Evolutionary conservation across 1,140 invertebrate species (phyloP).

Genomic region (Eumeta japonica): DNA sequence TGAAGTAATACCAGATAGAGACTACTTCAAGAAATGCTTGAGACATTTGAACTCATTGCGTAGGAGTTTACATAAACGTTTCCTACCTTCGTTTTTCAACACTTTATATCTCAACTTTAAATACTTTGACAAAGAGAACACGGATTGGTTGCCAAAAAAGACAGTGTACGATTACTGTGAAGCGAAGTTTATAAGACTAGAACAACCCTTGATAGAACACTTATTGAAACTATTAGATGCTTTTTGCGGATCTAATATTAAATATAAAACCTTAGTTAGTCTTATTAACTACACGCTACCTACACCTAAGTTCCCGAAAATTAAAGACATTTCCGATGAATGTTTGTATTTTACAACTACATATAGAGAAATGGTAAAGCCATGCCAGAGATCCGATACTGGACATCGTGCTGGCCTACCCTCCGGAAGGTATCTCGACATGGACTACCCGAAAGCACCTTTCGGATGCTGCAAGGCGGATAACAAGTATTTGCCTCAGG

Average conservation of each 20-base stretch:
- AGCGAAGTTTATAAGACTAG: conserved; percentile 35
- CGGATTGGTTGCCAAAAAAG: conserved; percentile 32
- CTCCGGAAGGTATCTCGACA: conserved; percentile 43
- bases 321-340: conserved; percentile 26
- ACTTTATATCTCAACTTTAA: conserved; percentile 42
- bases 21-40: conserved; percentile 41
- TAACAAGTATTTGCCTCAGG: conserved; percentile 32
- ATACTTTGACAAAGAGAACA: conserved; percentile 42
- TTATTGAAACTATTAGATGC: conserved; percentile 34
- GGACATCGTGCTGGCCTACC: conserved; percentile 32
- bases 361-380: conserved; percentile 43
- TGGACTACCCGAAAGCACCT: conserved; percentile 37
- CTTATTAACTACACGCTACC: conserved; percentile 39
- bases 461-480: conserved; percentile 28
- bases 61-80: conserved; percentile 33
- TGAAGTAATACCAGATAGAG: conserved; percentile 40
- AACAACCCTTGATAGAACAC: conserved; percentile 33
- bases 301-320: conserved; percentile 32
- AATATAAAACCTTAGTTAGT: conserved; percentile 40
- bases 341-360: conserved; percentile 40
- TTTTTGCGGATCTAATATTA: conserved; percentile 30
- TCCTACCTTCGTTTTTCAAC: conserved; percentile 34
- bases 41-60: conserved; percentile 45
- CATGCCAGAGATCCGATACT: conserved; percentile 19
- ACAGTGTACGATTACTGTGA: conserved; percentile 33